These are phyloP conservation scores for Opisthocomus hoazin DNA, from an alignment of 2,113 vertebrate species.

Conservation along the genomic window DNA sequence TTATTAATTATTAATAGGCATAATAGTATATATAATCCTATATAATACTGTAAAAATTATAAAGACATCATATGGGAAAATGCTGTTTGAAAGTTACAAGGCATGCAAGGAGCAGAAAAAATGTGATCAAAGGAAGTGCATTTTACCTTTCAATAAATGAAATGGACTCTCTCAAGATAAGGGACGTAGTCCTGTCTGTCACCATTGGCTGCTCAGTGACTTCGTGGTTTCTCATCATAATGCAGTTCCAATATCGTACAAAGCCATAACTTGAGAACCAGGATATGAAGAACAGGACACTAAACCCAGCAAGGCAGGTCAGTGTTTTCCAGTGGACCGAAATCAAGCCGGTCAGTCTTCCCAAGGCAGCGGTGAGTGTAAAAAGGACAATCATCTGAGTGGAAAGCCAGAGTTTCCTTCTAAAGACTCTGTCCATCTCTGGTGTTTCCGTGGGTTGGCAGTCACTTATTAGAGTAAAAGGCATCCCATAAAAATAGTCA, in stretches of 20 bases:
- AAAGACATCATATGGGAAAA: not conserved
- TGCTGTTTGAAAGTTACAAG: not conserved
- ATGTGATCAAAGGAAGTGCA: not conserved
- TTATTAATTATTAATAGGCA: not conserved
- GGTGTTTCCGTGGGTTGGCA: slow-evolving; percentile 69
- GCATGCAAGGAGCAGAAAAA: not conserved
- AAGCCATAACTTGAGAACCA: slow-evolving; percentile 71
- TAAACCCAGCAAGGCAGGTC: not conserved
- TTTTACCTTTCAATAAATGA: slow-evolving; percentile 81
- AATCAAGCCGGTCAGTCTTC: slow-evolving; percentile 52
- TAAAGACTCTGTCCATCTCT: slow-evolving; percentile 59
- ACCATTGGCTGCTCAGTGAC: slow-evolving; percentile 87
- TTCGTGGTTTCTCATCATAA: slow-evolving; percentile 84
- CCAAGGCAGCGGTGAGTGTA: slow-evolving; percentile 63
- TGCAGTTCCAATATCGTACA: slow-evolving; percentile 82
- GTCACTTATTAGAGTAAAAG: slow-evolving; percentile 79
- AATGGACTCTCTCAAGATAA: slow-evolving; percentile 76
- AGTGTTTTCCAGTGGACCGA: slow-evolving; percentile 36
- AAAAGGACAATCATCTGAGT: slow-evolving; percentile 52
- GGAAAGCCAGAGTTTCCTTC: slow-evolving; percentile 40
- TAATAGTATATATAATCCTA: not conserved
- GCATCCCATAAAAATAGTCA: slow-evolving; percentile 85
- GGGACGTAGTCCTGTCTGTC: slow-evolving; percentile 51
- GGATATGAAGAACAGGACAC: slow-evolving; percentile 14
- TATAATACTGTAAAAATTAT: not conserved